Evolutionary conservation across 2,797 vertebrate species (phyloP).

Genomic region (Leptatherina wallacei): DNA sequence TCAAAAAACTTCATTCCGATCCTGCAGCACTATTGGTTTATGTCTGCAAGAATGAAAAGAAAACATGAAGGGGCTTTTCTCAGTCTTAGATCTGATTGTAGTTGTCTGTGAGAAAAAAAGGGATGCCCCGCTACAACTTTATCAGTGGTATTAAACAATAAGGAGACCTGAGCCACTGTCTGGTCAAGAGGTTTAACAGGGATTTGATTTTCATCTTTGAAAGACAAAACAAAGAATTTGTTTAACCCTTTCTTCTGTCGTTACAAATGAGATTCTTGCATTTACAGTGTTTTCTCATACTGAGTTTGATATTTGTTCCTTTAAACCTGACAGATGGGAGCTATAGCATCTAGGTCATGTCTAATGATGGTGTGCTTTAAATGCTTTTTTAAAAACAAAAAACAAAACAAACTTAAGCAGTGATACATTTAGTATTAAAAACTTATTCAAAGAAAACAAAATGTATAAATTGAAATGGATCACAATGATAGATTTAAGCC

Average conservation of each 20-base stretch:
- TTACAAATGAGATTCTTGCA: conserved; percentile 7
- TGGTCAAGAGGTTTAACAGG: conserved; percentile 28
- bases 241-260: neutral
- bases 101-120: conserved; percentile 35
- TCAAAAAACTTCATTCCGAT: conserved; percentile 31
- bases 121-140: conserved; percentile 37
- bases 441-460: neutral
- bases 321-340: neutral
- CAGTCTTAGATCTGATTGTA: conserved; percentile 31
- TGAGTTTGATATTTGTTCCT: conserved; percentile 11
- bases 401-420: neutral
- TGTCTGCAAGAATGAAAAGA: conserved; percentile 61
- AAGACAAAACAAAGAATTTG: conserved; percentile 16
- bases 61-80: conserved; percentile 58
- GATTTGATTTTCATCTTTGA: conserved; percentile 36
- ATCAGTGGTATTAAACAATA: conserved; percentile 32
- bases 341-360: neutral
- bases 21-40: conserved; percentile 40
- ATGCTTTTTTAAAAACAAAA: neutral
- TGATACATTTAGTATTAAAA: neutral
- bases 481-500: too few species aligned
- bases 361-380: neutral
- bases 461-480: neutral
- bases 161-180: conserved; percentile 34
- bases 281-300: neutral